Base-by-base conservation (phyloP, 1,140 invertebrate genomes). In the Elymnias hypermnestra region DNA sequence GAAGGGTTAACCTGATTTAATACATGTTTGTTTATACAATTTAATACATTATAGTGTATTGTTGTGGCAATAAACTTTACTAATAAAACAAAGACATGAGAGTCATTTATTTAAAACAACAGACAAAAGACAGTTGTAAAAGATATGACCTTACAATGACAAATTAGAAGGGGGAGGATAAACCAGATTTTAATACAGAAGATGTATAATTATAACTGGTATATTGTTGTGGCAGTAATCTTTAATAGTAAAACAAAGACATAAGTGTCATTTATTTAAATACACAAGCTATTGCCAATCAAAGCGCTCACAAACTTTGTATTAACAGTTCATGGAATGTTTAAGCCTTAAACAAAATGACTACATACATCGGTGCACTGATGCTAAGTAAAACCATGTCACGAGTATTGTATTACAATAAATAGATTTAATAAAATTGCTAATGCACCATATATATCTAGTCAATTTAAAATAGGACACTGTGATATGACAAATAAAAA, bases 281-380 rank as follows among this genome's bases (percentile, higher is more conserved):
- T 68, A 63, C 49, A 67, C 55, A 59, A 64, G 64, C 59, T 72
- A 68, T 66, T 63, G 74, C 72, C 74, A 76, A 81, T 75, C 63
- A 66, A 68, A 75, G 61, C 69, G 70, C 74, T 70, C 62, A 77
- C 57, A 72, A 61, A 53, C 63, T 60, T 66, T 71, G 64, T 72
- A 70, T 65, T 55, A 62, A 69, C 69, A 66, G 71, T 71, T 81
- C 60, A 77, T 83, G 79, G 79, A 83, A 83, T 83, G 79, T 83
- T 81, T 74, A 75, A 82, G 75, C 73, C 64, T 72, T 74, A 65
- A 55, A 66, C 57, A 65, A 68, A 70, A 58, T 73, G 72, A 79
- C 70, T 74, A 72, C 65, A 71, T 66, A 73, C 65, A 66, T 36
- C 57, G 71, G 64, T 69, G 63, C 57, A 18, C 52, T 18, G 33